These are phyloP conservation scores for Chymomyza procnemis DNA, from an alignment of 2,888 invertebrate species.

Conservation along the genomic window DNA sequence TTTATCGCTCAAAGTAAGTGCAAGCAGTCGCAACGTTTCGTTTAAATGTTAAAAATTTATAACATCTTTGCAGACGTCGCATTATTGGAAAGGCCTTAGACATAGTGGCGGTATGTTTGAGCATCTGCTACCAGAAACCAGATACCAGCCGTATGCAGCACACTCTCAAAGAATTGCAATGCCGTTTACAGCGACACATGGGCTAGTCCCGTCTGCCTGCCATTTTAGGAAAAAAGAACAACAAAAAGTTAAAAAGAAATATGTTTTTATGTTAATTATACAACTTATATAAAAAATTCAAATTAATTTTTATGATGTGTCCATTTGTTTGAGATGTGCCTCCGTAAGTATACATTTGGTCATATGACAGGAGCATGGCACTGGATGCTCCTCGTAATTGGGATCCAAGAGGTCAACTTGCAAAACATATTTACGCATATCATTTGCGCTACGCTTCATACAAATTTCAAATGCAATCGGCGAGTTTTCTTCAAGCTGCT, in stretches of 20 bases:
- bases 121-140: slow-evolving; percentile 87
- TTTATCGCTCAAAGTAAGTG: slow-evolving; percentile 77
- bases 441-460: slow-evolving; percentile 78
- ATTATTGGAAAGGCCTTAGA: slow-evolving; percentile 86
- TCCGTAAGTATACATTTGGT: slow-evolving; percentile 88
- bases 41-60: neutral
- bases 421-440: slow-evolving; percentile 81
- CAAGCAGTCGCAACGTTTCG: too few species aligned
- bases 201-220: slow-evolving; percentile 26
- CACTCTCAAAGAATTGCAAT: slow-evolving; percentile 78
- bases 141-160: slow-evolving; percentile 83
- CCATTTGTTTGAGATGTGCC: slow-evolving; percentile 73
- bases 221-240: neutral
- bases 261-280: slow-evolving; percentile 23
- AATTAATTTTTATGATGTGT: slow-evolving; percentile 25
- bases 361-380: slow-evolving; percentile 87
- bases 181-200: slow-evolving; percentile 71
- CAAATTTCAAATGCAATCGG: slow-evolving; percentile 85
- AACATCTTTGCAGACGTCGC: slow-evolving; percentile 80
- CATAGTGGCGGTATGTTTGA: slow-evolving; percentile 86
- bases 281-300: neutral
- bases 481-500: slow-evolving; percentile 79
- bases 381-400: slow-evolving; percentile 84
- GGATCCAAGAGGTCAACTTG: slow-evolving; percentile 85
- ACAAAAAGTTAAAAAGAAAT: neutral